Conservation (phyloP, 1,140 invertebrate species). For the Dendrolimus kikuchii region DNA sequence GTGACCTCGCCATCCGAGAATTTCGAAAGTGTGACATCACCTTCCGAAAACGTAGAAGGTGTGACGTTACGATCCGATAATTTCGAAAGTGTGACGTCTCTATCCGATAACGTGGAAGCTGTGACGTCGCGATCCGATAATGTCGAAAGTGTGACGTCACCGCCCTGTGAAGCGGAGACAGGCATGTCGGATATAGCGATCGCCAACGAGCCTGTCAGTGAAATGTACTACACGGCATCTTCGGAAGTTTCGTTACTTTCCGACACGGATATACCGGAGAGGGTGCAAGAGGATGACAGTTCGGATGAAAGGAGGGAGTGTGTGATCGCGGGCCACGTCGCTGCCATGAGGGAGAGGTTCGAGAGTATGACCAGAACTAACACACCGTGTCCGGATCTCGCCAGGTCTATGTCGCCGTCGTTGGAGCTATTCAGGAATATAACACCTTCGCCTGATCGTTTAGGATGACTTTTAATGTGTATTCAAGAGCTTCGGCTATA, state of each 20-base stretch:
- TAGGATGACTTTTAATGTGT: slow-evolving; percentile 20
- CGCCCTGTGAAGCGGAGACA: no score
- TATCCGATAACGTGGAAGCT: slow-evolving; percentile 12
- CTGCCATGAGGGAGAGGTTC: slow-evolving; percentile 65
- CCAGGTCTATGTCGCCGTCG: slow-evolving; percentile 42
- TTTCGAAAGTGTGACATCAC: not conserved
- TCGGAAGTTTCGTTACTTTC: slow-evolving; percentile 49
- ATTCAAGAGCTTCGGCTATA: no score
- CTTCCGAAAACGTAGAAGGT: no score
- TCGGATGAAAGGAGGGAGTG: slow-evolving; percentile 30
- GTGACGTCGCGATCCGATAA: slow-evolving; percentile 14
- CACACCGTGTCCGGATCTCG: slow-evolving; percentile 54
- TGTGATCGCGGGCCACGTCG: slow-evolving; percentile 64
- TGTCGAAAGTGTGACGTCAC: not conserved
- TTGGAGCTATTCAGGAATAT: slow-evolving; percentile 41
- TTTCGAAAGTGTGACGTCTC: no score
- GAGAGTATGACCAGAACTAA: slow-evolving; percentile 64
- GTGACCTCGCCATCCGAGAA: not conserved
- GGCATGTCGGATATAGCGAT: slow-evolving; percentile 8
- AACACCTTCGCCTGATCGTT: slow-evolving; percentile 45
- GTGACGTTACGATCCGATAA: no score
- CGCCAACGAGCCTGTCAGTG: slow-evolving; percentile 37
- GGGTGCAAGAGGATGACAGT: slow-evolving; percentile 19
- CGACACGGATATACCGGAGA: slow-evolving; percentile 34
- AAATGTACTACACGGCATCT: slow-evolving; percentile 56